phyloP scores from a whole-genome alignment of 1,140 invertebrate genomes.

The Pomacea maculata region DNA sequence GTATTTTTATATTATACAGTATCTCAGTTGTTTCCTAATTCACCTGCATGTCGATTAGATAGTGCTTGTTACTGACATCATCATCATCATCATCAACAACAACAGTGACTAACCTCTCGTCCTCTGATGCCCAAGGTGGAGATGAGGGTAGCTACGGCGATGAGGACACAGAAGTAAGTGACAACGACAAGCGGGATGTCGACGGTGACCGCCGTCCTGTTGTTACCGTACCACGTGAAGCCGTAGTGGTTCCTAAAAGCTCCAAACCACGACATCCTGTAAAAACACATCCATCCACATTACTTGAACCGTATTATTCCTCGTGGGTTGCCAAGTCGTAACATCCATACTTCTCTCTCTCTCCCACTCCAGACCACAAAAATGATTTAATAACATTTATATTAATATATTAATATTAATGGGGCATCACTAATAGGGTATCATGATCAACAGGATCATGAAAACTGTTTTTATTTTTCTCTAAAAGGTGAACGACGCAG shows the following conservation, averaged over 20 bases:
- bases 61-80: too few species aligned
- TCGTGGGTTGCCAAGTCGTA: neutral
- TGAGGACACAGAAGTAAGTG: constrained; percentile 47
- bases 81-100: too few species aligned
- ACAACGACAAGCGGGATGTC: constrained; percentile 49
- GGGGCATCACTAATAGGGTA: too few species aligned
- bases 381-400: too few species aligned
- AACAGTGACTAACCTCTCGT: constrained; percentile 43
- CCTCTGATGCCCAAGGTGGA: constrained; percentile 54
- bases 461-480: too few species aligned
- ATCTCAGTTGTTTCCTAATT: too few species aligned
- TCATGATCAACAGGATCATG: too few species aligned
- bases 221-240: constrained; percentile 48
- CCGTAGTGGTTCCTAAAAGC: constrained; percentile 52
- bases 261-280: constrained; percentile 56
- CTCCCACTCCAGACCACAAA: neutral
- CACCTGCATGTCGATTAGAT: too few species aligned
- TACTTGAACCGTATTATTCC: too few species aligned
- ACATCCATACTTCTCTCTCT: neutral
- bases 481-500: too few species aligned
- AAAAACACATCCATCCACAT: neutral
- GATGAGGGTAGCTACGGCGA: constrained; percentile 51
- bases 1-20: too few species aligned
- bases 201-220: constrained; percentile 43
- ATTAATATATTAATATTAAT: too few species aligned